phyloP scores from a whole-genome alignment of 2,797 vertebrate species.

The Trachurus trachurus region DNA sequence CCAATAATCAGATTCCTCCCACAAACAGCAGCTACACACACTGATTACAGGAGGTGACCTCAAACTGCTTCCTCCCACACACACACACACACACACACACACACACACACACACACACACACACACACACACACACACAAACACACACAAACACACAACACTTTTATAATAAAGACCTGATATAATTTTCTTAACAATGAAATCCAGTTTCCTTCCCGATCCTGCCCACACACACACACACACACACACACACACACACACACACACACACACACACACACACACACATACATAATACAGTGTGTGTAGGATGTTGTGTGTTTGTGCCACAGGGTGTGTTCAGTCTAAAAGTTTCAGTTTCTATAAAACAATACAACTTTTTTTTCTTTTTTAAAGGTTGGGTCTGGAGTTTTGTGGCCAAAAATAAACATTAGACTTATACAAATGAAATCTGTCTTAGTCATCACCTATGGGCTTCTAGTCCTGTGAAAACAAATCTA shows the following conservation, averaged over 20 bases:
- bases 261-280: constrained; percentile 9
- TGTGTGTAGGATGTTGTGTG: not conserved
- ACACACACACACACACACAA: constrained; percentile 42
- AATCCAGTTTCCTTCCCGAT: constrained; percentile 48
- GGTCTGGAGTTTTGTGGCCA: too few species aligned
- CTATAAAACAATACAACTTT: not conserved
- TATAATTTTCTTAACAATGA: constrained; percentile 66
- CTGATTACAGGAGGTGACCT: constrained; percentile 73
- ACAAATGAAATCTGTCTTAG: too few species aligned
- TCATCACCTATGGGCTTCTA: too few species aligned
- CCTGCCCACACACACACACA: constrained; percentile 23
- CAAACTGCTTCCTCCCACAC: constrained; percentile 58
- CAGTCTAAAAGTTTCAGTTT: not conserved
- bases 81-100: constrained; percentile 43
- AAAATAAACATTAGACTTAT: too few species aligned
- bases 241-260: not conserved
- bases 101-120: constrained; percentile 44
- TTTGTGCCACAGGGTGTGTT: constrained; percentile 7
- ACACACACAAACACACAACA: constrained; percentile 41
- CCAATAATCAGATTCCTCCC: constrained; percentile 71
- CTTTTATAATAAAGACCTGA: constrained; percentile 40
- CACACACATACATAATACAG: not conserved
- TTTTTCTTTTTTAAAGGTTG: not conserved
- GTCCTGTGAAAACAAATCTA: too few species aligned
- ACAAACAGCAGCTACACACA: constrained; percentile 56